phyloP scores from a whole-genome alignment of 2,797 vertebrate genomes.

The Anas flavirostris region DNA sequence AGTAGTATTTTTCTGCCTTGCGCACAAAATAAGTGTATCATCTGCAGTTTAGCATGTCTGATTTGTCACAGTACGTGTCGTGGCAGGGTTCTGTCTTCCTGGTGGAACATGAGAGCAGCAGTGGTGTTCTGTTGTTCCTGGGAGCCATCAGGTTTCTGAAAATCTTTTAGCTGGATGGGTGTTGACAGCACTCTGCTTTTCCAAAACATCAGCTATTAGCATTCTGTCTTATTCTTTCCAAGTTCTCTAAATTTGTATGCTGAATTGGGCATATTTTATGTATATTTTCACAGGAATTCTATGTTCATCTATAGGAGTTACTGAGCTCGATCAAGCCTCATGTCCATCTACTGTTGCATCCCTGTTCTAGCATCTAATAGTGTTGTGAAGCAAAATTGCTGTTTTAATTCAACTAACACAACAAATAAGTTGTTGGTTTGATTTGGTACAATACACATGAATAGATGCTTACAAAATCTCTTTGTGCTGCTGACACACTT shows the following conservation, averaged over 20 bases:
- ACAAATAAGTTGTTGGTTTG: neutral
- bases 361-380: neutral
- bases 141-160: neutral
- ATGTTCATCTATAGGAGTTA: neutral
- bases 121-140: neutral
- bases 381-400: neutral
- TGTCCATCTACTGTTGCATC: neutral
- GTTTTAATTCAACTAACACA: neutral
- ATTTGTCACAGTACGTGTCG: neutral
- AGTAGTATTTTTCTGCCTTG: neutral
- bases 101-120: neutral
- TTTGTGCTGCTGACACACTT: neutral
- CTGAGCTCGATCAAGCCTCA: neutral
- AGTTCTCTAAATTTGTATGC: neutral
- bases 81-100: neutral
- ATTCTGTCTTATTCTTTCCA: neutral
- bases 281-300: neutral
- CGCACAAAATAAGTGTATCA: neutral
- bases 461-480: neutral
- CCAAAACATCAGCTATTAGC: neutral
- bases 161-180: accelerated
- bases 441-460: neutral
- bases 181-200: neutral
- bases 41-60: neutral
- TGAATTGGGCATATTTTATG: neutral